A percentile compares a stretch with the other conserved stretches of the same genome.
phyloP scores from a whole-genome alignment of 2,888 invertebrate genomes.

The Teleogryllus oceanicus region DNA sequence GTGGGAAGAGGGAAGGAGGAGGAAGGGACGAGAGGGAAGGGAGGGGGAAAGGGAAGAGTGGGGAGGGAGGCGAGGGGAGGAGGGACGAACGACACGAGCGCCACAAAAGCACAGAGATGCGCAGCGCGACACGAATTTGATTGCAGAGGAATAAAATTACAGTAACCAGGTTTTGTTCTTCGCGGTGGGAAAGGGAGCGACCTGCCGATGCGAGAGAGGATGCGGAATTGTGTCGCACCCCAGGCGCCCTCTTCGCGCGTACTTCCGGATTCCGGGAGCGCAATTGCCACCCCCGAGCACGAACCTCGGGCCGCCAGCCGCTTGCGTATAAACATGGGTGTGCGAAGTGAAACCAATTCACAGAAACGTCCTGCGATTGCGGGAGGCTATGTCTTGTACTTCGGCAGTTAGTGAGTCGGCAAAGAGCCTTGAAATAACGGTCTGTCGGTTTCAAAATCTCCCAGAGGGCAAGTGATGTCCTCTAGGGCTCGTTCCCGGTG shows the following conservation, averaged over 20 bases:
- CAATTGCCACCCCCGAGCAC: too few relatives aligned
- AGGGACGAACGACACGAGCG: not conserved
- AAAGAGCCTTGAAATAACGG: too few relatives aligned
- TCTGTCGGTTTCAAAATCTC: too few relatives aligned
- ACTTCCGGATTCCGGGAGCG: too few relatives aligned
- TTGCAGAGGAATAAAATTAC: not conserved
- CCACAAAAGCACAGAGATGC: not conserved
- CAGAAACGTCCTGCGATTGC: too few relatives aligned
- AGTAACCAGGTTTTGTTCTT: not conserved
- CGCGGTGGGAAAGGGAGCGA: not conserved
- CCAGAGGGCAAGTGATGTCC: too few relatives aligned
- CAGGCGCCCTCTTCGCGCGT: not conserved
- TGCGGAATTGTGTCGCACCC: not conserved
- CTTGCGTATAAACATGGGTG: too few relatives aligned
- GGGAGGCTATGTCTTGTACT: too few relatives aligned
- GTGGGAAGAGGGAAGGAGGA: not conserved
- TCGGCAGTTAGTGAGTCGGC: too few relatives aligned
- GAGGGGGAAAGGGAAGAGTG: not conserved
- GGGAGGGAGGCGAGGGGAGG: not conserved
- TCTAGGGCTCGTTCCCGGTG: too few relatives aligned
- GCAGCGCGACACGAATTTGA: not conserved
- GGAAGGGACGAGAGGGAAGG: not conserved
- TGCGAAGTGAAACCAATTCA: too few relatives aligned
- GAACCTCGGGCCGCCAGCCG: too few relatives aligned
- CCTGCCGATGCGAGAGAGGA: not conserved